Conservation (phyloP, 53 echinoderm and acorn worm genomes). For the Echinometra lucunter region DNA sequence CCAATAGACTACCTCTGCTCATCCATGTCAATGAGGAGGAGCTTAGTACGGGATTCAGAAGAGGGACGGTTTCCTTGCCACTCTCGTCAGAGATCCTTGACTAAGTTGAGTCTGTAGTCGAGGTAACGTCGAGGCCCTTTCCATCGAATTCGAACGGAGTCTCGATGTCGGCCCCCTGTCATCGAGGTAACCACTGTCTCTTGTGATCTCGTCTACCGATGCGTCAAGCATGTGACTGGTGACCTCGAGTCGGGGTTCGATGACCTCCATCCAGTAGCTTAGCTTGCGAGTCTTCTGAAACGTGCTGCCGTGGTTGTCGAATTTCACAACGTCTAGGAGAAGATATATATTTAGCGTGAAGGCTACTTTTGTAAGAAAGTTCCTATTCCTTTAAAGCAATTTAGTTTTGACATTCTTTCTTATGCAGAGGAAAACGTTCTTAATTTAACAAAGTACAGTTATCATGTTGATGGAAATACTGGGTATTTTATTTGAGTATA, state of each 20-base stretch:
- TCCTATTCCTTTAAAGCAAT: too few relatives aligned
- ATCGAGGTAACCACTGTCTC: conserved; percentile 49
- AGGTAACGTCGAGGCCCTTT: not conserved
- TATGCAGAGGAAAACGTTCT: too few relatives aligned
- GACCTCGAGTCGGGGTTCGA: conserved; percentile 43
- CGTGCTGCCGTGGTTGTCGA: conserved; percentile 55
- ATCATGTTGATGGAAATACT: too few relatives aligned
- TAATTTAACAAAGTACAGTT: too few relatives aligned
- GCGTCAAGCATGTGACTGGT: not conserved
- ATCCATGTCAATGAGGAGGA: too few relatives aligned
- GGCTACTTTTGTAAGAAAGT: too few relatives aligned
- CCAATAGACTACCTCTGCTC: too few relatives aligned
- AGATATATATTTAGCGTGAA: not conserved
- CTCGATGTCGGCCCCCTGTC: not conserved
- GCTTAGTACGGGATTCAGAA: not conserved
- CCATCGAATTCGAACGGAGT: not conserved
- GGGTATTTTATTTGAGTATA: too few relatives aligned
- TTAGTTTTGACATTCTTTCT: too few relatives aligned
- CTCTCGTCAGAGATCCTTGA: not conserved
- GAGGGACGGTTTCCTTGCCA: not conserved
- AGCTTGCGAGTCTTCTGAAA: conserved; percentile 48
- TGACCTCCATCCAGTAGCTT: conserved; percentile 63
- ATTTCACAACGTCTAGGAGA: conserved; percentile 43
- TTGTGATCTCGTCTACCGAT: conserved; percentile 7
- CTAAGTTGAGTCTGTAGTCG: not conserved